Percentiles rank a stretch among this genome's conserved stretches.
Conservation (phyloP, 2,888 invertebrate species). For the Caenorhabditis sp. region DNA sequence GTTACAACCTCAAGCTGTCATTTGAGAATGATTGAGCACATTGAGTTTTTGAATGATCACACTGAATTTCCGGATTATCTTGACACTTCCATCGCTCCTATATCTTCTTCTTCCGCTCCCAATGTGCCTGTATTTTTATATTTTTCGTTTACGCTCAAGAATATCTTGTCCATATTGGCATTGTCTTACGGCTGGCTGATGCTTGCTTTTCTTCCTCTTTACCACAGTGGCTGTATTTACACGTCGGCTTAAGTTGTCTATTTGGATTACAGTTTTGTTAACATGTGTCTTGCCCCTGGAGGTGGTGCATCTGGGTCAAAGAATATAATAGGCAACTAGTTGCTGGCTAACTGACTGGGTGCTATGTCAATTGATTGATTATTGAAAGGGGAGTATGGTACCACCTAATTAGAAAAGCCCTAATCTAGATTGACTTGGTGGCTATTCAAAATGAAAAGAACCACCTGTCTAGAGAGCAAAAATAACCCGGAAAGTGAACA, state of each 20-base stretch:
- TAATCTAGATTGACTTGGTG: not conserved
- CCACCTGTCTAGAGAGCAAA: conserved; percentile 42
- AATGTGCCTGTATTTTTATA: conserved; percentile 19
- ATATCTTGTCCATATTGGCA: conserved; percentile 42
- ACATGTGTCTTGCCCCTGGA: conserved; percentile 40
- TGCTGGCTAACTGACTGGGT: conserved; percentile 10
- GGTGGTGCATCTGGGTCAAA: conserved; percentile 23
- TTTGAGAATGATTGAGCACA: conserved; percentile 67
- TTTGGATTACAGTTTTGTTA: conserved; percentile 64
- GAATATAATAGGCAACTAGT: not conserved
- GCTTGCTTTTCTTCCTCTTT: conserved; percentile 29
- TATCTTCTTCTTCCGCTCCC: conserved; percentile 44
- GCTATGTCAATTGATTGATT: not conserved
- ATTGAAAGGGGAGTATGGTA: not conserved
- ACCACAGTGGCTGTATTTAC: conserved; percentile 54
- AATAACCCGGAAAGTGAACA: conserved; percentile 42
- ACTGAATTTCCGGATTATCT: conserved; percentile 63
- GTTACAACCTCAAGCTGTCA: conserved; percentile 67
- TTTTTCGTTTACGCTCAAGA: not conserved
- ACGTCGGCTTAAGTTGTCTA: conserved; percentile 63
- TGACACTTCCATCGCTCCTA: conserved; percentile 57
- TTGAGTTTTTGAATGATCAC: conserved; percentile 66
- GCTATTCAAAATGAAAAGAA: not conserved
- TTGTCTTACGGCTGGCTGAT: conserved; percentile 24
- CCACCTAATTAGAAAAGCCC: conserved; percentile 37